Evolutionary conservation across 2,888 invertebrate genomes (phyloP).

Genomic region (Imbricaverruca yamaguchii): DNA sequence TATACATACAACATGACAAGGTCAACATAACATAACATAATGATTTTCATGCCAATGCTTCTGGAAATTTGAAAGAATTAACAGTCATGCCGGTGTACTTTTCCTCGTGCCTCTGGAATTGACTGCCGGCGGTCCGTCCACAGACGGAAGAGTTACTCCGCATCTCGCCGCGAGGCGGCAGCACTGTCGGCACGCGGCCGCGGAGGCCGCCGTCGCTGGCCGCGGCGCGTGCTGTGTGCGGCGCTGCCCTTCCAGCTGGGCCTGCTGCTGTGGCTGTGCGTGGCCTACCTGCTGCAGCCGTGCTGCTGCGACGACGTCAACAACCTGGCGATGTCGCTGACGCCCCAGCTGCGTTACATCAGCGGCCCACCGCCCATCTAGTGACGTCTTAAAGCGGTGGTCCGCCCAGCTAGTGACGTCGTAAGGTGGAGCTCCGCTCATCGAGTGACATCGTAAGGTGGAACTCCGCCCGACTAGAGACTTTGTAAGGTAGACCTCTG

Average conservation of each 20-base stretch:
- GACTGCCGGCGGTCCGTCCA: too few species aligned
- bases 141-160: slow-evolving; percentile 51
- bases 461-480: too few species aligned
- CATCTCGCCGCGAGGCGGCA: slow-evolving; percentile 54
- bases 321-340: slow-evolving; percentile 63
- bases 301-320: slow-evolving; percentile 71
- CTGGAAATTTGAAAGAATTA: too few species aligned
- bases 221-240: slow-evolving; percentile 61
- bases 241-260: slow-evolving; percentile 68
- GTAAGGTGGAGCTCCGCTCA: too few species aligned
- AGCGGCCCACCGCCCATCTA: slow-evolving; percentile 52
- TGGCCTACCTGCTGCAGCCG: slow-evolving; percentile 64
- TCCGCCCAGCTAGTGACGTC: too few species aligned
- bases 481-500: too few species aligned
- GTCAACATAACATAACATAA: too few species aligned
- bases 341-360: slow-evolving; percentile 74
- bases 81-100: too few species aligned
- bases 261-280: slow-evolving; percentile 60
- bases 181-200: slow-evolving; percentile 55
- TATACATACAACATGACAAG: too few species aligned
- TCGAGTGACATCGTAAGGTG: too few species aligned
- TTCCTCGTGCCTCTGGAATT: slow-evolving; percentile 43
- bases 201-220: slow-evolving; percentile 53
- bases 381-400: too few species aligned
- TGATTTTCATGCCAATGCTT: too few species aligned